Percentiles rank a stretch among this genome's conserved stretches.
These are phyloP conservation scores for Nylanderia fulva DNA, from an alignment of 1,140 invertebrate species.

Conservation along the genomic window DNA sequence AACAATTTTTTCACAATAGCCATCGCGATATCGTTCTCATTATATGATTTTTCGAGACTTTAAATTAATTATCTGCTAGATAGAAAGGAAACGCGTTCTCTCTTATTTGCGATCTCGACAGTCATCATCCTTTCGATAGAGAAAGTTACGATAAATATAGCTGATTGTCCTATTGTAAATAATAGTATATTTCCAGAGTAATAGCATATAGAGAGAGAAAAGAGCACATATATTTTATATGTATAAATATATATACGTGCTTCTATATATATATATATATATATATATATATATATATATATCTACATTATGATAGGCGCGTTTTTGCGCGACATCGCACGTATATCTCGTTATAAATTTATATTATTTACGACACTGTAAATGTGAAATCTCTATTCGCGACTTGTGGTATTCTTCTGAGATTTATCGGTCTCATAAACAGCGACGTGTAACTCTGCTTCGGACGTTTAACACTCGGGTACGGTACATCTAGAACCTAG, in stretches of 20 bases:
- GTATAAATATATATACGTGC: no score
- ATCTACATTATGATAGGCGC: background rate
- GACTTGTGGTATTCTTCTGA: background rate
- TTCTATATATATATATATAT: background rate
- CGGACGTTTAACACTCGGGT: slow-evolving; percentile 36
- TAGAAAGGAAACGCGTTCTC: background rate
- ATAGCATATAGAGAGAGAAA: background rate
- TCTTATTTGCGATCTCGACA: slow-evolving; percentile 7
- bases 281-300: background rate
- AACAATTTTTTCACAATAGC: background rate
- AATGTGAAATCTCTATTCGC: slow-evolving; percentile 57
- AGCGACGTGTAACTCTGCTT: slow-evolving; percentile 36
- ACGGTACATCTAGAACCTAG: slow-evolving; percentile 23
- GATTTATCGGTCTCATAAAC: slow-evolving; percentile 66
- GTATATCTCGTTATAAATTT: slow-evolving; percentile 52
- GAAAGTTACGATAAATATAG: slow-evolving; percentile 55
- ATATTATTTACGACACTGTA: slow-evolving; percentile 48
- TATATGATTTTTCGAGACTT: background rate
- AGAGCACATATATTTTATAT: background rate
- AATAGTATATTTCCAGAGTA: slow-evolving; percentile 53
- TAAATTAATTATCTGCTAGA: background rate
- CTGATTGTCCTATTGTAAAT: slow-evolving; percentile 26
- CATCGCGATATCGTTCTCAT: background rate
- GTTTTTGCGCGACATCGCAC: slow-evolving; percentile 16
- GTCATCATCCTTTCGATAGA: slow-evolving; percentile 21